Evolutionary conservation across 1,140 invertebrate genomes (phyloP).

Genomic region (Drosophila sulfurigaster): DNA sequence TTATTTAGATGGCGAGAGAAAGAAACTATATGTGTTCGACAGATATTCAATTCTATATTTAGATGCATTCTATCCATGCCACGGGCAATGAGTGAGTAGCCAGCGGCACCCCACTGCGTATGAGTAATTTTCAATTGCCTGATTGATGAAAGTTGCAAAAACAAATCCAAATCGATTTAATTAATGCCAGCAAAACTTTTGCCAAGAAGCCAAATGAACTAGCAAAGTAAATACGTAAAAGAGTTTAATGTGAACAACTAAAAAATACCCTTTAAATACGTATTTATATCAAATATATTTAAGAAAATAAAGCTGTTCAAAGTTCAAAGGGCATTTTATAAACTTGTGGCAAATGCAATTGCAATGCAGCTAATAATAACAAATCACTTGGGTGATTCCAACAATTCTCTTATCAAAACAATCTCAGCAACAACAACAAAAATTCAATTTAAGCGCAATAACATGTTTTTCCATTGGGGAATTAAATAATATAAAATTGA

Average conservation of each 20-base stretch:
- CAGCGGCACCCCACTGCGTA: slow-evolving; percentile 14
- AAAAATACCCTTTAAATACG: background rate
- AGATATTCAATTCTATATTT: slow-evolving; percentile 58
- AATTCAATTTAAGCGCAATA: slow-evolving; percentile 9
- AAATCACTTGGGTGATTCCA: no score
- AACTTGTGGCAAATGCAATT: background rate
- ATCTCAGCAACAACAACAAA: slow-evolving; percentile 14
- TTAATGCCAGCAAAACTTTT: slow-evolving; percentile 9
- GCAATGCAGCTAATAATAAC: no score
- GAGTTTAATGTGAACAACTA: background rate
- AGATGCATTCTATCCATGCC: slow-evolving; percentile 43
- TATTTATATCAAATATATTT: no score
- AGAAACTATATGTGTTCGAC: slow-evolving; percentile 13
- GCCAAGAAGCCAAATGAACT: background rate
- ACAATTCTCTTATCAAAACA: background rate
- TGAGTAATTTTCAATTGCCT: slow-evolving; percentile 60
- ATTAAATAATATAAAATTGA: background rate
- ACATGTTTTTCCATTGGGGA: slow-evolving; percentile 10
- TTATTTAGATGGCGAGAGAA: slow-evolving; percentile 15
- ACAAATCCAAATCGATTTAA: slow-evolving; percentile 26
- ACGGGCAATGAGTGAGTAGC: background rate
- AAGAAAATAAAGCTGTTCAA: background rate
- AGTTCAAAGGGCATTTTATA: background rate
- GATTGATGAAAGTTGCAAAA: slow-evolving; percentile 33
- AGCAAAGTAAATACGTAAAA: background rate